These are phyloP conservation scores for Tamias sibiricus DNA, from an alignment of 2,113 vertebrate genomes.

Conservation along the genomic window DNA sequence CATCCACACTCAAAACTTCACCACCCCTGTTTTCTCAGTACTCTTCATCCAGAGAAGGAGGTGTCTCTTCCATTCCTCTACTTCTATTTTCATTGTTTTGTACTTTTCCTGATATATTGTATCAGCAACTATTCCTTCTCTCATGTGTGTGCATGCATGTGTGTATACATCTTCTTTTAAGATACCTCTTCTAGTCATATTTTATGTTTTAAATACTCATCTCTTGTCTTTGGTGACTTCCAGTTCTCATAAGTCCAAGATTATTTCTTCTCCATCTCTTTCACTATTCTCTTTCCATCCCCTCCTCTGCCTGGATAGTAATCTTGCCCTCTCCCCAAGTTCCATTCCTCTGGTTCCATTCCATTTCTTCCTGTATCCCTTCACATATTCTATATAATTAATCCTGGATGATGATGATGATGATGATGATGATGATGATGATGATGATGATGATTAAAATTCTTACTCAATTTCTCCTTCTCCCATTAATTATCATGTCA, in stretches of 20 bases:
- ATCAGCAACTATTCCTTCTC: neutral
- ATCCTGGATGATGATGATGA: too few relatives aligned
- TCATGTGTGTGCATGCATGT: neutral
- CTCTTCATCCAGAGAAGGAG: neutral
- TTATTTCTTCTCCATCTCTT: neutral
- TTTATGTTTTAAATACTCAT: neutral
- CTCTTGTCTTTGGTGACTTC: neutral
- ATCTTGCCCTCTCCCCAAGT: neutral
- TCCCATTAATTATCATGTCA: neutral
- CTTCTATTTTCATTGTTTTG: neutral
- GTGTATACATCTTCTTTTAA: accelerated
- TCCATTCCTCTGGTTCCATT: neutral
- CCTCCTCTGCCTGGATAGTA: neutral
- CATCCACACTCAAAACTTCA: neutral
- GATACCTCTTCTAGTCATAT: neutral
- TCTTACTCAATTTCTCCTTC: neutral
- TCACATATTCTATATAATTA: neutral
- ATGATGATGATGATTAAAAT: neutral
- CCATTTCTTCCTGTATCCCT: neutral
- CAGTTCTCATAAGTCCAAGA: neutral
- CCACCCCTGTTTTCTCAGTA: neutral
- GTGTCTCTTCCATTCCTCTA: neutral
- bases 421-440: neutral
- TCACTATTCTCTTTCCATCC: neutral
- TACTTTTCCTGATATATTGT: neutral